Percentiles rank a stretch among this genome's conserved stretches.
These are phyloP conservation scores for Seriola dumerili DNA, from an alignment of 2,113 vertebrate species.

Conservation along the genomic window DNA sequence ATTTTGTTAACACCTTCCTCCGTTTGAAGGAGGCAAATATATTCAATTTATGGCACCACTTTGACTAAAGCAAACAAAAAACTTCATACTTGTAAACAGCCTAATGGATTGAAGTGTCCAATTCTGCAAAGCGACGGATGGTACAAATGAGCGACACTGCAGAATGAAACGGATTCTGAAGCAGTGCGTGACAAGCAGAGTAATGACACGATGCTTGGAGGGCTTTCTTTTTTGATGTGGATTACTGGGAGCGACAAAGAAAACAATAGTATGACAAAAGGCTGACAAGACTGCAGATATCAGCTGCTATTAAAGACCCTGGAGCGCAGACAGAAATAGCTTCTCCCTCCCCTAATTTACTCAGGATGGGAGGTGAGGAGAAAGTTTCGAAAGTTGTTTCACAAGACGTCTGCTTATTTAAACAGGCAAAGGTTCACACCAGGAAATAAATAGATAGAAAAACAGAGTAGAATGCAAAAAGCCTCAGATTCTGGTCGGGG, in stretches of 20 bases:
- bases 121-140: slow-evolving; percentile 56
- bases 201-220: slow-evolving; percentile 68
- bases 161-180: slow-evolving; percentile 66
- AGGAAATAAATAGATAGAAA: not conserved
- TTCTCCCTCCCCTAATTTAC: slow-evolving; percentile 53
- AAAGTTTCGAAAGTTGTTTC: slow-evolving; percentile 48
- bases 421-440: not conserved
- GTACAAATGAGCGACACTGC: slow-evolving; percentile 62
- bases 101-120: slow-evolving; percentile 72
- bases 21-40: slow-evolving; percentile 68
- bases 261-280: slow-evolving; percentile 72
- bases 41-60: slow-evolving; percentile 65
- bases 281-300: slow-evolving; percentile 64
- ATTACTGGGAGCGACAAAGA: slow-evolving; percentile 71
- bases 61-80: slow-evolving; percentile 66
- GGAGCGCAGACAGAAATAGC: slow-evolving; percentile 72
- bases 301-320: slow-evolving; percentile 65
- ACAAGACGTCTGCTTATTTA: slow-evolving; percentile 38
- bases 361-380: slow-evolving; percentile 44
- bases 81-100: slow-evolving; percentile 68
- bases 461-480: not conserved
- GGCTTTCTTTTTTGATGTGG: slow-evolving; percentile 72
- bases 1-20: slow-evolving; percentile 54
- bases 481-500: not conserved
- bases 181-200: slow-evolving; percentile 68